Base-by-base conservation (phyloP, 2,888 invertebrate species). In the Tinea semifulvella region DNA sequence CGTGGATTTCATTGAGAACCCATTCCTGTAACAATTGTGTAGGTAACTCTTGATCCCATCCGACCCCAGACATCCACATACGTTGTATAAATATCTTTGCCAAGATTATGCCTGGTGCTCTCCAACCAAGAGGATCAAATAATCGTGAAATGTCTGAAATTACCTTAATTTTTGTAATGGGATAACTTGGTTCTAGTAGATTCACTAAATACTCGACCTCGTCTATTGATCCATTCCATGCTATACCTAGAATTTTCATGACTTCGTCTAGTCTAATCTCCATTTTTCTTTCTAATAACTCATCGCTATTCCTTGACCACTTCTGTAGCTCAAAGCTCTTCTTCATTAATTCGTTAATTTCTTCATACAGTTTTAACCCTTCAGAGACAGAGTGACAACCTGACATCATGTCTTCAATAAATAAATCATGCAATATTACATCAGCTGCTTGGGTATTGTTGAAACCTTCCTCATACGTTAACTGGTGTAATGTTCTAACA, bases 81-180 rank as follows among this genome's bases (percentile, higher is more conserved):
- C 50, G 53, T 45, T 61, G 58, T 2, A 61, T 58, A 3, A 59
- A 52, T 10, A 57, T 44, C 26, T 63, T 59, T 1, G 56, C 53
- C 7, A 20, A 43, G 10, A 60, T 47, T 0, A 60, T 50, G 1
- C 16, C 27, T 0, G 56, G 58, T 0, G 58, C 53, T 1, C 56
- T 35, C 59, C 60, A 62, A 0, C 60, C 61, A 1, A 60, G 25
- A 1, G 60, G 60, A 40, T 60, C 58, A 42, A 53, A 63, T 1
- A 61, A 28, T 0, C 50, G 40, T 7, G 56, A 42, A 3, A 61
- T 54, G n/a, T 59, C 57, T 1, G 59, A 57, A 6, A 58, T 48
- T 13, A 62, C 48, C 20, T 39, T 51, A 47, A 58, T 52, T 51
- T 61, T 61, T n/a, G 60, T 61, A 44, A 53, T 46, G 42, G 55